phyloP scores from a whole-genome alignment of 2,888 invertebrate genomes.

The Choreutis nemorana region DNA sequence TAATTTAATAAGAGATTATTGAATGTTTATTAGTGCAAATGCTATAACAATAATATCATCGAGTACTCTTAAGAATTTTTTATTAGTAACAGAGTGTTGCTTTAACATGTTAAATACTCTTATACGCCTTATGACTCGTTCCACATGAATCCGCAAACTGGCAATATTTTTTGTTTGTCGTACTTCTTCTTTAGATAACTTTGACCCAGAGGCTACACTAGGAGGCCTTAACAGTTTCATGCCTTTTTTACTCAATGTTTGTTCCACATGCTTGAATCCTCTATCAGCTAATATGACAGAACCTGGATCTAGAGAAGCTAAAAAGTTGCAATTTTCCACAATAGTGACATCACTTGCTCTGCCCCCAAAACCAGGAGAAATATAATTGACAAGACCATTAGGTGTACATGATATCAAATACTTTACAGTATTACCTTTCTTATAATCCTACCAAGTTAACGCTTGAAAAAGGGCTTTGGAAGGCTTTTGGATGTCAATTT shows the following conservation, averaged over 20 bases:
- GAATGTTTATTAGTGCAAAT: slow-evolving; percentile 6
- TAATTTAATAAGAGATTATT: slow-evolving; percentile 7
- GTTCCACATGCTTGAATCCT: slow-evolving; percentile 8
- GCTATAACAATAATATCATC: slow-evolving; percentile 5
- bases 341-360: slow-evolving; percentile 8
- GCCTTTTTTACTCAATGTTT: slow-evolving; percentile 3
- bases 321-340: slow-evolving; percentile 8
- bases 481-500: slow-evolving; percentile 17
- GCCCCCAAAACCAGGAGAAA: slow-evolving; percentile 13
- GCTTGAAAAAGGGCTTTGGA: slow-evolving; percentile 11
- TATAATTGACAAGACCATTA: slow-evolving; percentile 12
- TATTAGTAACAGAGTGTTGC: slow-evolving; percentile 2
- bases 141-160: slow-evolving; percentile 8
- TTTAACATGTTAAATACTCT: slow-evolving; percentile 6
- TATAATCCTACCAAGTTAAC: slow-evolving; percentile 10
- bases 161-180: slow-evolving; percentile 7
- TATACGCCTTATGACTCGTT: slow-evolving; percentile 8
- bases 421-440: slow-evolving; percentile 15
- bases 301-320: slow-evolving; percentile 6
- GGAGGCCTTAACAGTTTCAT: slow-evolving; percentile 8
- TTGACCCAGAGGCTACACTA: slow-evolving; percentile 5
- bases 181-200: slow-evolving; percentile 7
- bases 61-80: slow-evolving; percentile 2
- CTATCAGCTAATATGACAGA: slow-evolving; percentile 8
- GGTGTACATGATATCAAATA: slow-evolving; percentile 14